phyloP scores from a whole-genome alignment of 1,140 invertebrate species.

The Penaeus indicus region DNA sequence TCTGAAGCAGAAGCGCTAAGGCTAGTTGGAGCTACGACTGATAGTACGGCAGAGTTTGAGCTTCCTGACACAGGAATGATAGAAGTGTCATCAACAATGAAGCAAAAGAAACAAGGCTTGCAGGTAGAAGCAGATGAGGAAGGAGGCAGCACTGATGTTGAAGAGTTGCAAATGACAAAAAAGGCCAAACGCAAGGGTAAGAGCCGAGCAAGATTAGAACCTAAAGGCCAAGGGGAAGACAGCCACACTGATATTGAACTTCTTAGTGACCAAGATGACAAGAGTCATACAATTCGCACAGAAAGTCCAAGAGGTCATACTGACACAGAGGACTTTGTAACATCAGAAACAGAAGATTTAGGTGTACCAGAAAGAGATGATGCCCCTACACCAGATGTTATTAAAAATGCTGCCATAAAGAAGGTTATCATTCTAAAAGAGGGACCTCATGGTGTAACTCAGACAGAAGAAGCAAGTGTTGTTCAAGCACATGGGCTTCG shows the following conservation, averaged over 20 bases:
- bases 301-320: slow-evolving; percentile 49
- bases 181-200: slow-evolving; percentile 56
- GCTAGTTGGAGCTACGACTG: slow-evolving; percentile 43
- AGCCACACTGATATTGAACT: slow-evolving; percentile 61
- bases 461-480: slow-evolving; percentile 64
- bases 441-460: slow-evolving; percentile 53
- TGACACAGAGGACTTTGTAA: slow-evolving; percentile 62
- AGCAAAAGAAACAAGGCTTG: slow-evolving; percentile 14
- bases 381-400: slow-evolving; percentile 62
- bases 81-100: slow-evolving; percentile 56
- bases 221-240: slow-evolving; percentile 38
- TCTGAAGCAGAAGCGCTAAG: slow-evolving; percentile 63
- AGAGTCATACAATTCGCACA: slow-evolving; percentile 3
- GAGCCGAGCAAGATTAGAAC: slow-evolving; percentile 33
- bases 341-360: slow-evolving; percentile 59
- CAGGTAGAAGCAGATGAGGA: slow-evolving; percentile 43
- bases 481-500: slow-evolving; percentile 61
- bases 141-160: slow-evolving; percentile 57
- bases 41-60: slow-evolving; percentile 53
- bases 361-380: slow-evolving; percentile 39
- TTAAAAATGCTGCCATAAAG: slow-evolving; percentile 57
- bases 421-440: slow-evolving; percentile 56
- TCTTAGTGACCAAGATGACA: slow-evolving; percentile 57
- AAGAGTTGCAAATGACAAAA: slow-evolving; percentile 42
- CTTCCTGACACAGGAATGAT: slow-evolving; percentile 42